phyloP scores from a whole-genome alignment of 2,888 invertebrate species.

The Pteria penguin region DNA sequence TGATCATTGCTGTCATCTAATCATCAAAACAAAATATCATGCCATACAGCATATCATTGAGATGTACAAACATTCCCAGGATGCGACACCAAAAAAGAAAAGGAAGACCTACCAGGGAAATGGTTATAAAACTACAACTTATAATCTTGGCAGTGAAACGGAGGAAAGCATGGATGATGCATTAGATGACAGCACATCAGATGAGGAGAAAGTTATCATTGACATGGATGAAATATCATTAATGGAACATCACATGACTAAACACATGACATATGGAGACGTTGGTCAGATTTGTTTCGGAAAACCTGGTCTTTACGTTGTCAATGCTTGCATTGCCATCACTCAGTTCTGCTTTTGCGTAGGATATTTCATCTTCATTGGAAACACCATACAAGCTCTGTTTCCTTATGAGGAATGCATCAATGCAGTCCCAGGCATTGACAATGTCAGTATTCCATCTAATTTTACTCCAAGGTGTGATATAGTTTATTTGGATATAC shows the following conservation, averaged over 20 bases:
- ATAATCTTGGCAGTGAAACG: constrained; percentile 6
- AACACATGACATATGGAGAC: constrained; percentile 74
- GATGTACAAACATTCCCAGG: neutral
- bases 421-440: constrained; percentile 7
- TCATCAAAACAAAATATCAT: constrained; percentile 74
- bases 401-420: constrained; percentile 66
- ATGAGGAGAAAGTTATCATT: constrained; percentile 19
- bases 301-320: constrained; percentile 65
- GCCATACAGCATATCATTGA: constrained; percentile 54
- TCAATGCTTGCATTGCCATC: constrained; percentile 71
- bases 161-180: neutral
- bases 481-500: neutral
- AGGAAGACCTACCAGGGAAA: neutral
- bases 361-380: constrained; percentile 77
- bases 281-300: constrained; percentile 73
- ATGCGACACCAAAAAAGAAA: neutral
- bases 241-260: constrained; percentile 56
- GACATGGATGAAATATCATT: constrained; percentile 41
- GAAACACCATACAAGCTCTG: constrained; percentile 72
- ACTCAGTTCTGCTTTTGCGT: constrained; percentile 78
- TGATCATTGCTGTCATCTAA: constrained; percentile 76
- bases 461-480: neutral
- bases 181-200: neutral
- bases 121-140: neutral
- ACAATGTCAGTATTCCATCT: neutral